Conservation (phyloP, 2,797 vertebrate genomes). For the Rallus crepitans region DNA sequence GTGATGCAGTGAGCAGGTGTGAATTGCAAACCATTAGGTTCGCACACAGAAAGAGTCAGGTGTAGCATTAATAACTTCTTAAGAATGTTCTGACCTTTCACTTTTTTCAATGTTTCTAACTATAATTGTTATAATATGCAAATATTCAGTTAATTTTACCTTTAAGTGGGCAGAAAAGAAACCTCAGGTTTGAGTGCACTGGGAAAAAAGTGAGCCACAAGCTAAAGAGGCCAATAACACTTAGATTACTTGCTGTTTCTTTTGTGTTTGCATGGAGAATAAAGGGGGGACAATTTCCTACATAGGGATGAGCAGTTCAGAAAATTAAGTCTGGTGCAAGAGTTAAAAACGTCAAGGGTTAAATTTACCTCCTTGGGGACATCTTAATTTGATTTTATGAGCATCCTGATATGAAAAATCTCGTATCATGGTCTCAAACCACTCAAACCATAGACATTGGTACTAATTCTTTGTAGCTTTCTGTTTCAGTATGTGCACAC, state of each 20-base stretch:
- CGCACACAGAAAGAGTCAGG: conserved; percentile 63
- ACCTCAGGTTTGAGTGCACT: not conserved
- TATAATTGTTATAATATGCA: not conserved
- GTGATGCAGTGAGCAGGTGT: conserved; percentile 72
- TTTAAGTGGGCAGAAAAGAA: conserved; percentile 2
- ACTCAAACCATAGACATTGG: not conserved
- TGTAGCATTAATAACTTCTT: conserved; percentile 65
- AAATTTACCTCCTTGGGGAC: not conserved
- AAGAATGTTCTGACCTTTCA: not conserved
- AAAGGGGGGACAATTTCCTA: not conserved
- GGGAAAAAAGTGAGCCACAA: not conserved
- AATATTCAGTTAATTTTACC: not conserved
- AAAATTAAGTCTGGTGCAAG: conserved; percentile 66
- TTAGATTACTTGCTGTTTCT: conserved; percentile 20
- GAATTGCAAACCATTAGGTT: conserved; percentile 73
- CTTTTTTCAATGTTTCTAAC: conserved; percentile 42
- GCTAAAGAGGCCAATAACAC: not conserved
- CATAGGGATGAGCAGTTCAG: conserved; percentile 71
- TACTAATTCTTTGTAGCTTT: not conserved
- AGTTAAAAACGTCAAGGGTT: not conserved
- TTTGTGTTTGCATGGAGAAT: conserved; percentile 55
- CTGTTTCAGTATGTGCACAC: not conserved
- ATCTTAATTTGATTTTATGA: not conserved
- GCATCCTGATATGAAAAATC: not conserved
- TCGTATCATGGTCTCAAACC: not conserved